Base-by-base conservation (phyloP, 2,113 vertebrate genomes). In the Campylorhamphus procurvoides region DNA sequence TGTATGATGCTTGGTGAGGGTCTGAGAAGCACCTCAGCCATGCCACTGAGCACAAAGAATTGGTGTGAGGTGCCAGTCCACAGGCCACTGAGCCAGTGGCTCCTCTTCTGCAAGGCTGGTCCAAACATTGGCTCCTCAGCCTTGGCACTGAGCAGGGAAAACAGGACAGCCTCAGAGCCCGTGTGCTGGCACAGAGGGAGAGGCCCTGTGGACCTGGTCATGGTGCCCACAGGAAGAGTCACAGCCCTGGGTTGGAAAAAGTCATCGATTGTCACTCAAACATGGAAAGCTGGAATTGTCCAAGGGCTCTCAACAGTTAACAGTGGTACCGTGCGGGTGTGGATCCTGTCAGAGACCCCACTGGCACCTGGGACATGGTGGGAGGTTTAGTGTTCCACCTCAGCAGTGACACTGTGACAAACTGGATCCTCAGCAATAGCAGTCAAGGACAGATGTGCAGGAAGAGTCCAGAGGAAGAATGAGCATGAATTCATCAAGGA, bases 311-410 rank as follows among this genome's bases (percentile, higher is more conserved):
- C 31, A 52, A 63, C 47, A 84, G 40, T 3, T 3, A 58, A 22
- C 62, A 35, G 29, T 5, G 29, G 23, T 40, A n/a, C 25, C 18
- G 72, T 1, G 5, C 47, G 28, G 46, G 27, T 0, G 0, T 17
- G 28, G 50, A 25, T 69, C 76, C 50, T 66, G 28, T 27, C 35
- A 37, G 28, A 79, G 46, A 77, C 29, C 20, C 8, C 4, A 28
- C 29, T 1, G 6, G 47, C 37, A 42, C 3, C 33, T 9, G 52
- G 56, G 42, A 44, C 2, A 5, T 15, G 23, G 31, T 17, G 0
- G 0, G 31, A 39, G 44, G 44, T 33, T 53, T 68, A 31, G 39
- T 73, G 31, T 18, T 42, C 22, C 23, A 23, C 13, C 18, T 40
- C 49, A 50, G 53, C 59, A 55, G 35, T 13, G 59, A 59, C 39